These are phyloP conservation scores for Drosophila truncata DNA, from an alignment of 1,140 invertebrate genomes.

Conservation along the genomic window DNA sequence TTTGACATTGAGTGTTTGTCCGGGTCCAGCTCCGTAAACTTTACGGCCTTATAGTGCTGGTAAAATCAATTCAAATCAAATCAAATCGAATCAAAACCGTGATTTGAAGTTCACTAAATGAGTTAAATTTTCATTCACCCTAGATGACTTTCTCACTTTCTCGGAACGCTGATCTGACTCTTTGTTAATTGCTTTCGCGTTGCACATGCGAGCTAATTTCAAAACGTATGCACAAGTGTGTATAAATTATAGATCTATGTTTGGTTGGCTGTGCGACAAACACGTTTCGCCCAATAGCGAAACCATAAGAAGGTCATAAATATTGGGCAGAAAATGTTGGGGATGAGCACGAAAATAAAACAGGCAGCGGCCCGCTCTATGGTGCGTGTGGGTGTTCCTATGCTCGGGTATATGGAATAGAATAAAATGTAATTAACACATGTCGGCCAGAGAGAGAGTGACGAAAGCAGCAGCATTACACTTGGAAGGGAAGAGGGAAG, in stretches of 20 bases:
- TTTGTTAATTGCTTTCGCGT: slow-evolving; percentile 15
- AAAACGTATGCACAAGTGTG: slow-evolving; percentile 18
- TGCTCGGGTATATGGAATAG: slow-evolving; percentile 29
- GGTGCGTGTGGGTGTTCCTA: slow-evolving; percentile 4
- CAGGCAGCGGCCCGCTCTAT: slow-evolving; percentile 16
- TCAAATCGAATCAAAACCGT: slow-evolving; percentile 10
- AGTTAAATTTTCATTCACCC: slow-evolving; percentile 12
- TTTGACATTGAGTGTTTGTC: slow-evolving; percentile 49
- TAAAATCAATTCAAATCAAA: slow-evolving; percentile 21
- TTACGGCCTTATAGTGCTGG: neutral
- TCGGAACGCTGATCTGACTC: neutral
- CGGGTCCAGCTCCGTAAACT: slow-evolving; percentile 37
- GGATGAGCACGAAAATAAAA: slow-evolving; percentile 53
- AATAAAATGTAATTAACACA: slow-evolving; percentile 63
- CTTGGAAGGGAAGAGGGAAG: slow-evolving; percentile 4
- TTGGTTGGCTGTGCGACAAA: slow-evolving; percentile 52
- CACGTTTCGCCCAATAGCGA: slow-evolving; percentile 67
- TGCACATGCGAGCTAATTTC: slow-evolving; percentile 38
- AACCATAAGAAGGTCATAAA: slow-evolving; percentile 80
- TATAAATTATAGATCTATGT: slow-evolving; percentile 28
- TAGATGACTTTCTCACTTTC: neutral
- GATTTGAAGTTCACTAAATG: slow-evolving; percentile 9
- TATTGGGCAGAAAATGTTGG: slow-evolving; percentile 58
- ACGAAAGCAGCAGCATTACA: slow-evolving; percentile 30
- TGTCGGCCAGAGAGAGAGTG: slow-evolving; percentile 45